phyloP scores from a whole-genome alignment of 2,113 vertebrate species.

The Ptilonorhynchus violaceus region DNA sequence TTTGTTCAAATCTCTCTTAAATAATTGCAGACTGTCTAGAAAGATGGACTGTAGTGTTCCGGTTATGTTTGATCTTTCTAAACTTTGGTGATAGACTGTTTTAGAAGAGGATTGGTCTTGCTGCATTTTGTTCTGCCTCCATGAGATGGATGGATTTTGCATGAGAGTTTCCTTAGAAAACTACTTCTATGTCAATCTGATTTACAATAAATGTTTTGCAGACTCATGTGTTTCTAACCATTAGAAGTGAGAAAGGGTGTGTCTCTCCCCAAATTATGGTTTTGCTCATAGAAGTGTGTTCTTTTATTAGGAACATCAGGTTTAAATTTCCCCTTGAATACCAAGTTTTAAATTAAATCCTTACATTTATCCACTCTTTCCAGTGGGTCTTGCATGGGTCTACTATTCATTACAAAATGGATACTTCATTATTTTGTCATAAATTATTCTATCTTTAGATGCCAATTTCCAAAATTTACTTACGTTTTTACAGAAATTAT shows the following conservation, averaged over 20 bases:
- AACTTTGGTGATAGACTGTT: not conserved
- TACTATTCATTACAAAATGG: not conserved
- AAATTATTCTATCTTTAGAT: not conserved
- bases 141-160: not conserved
- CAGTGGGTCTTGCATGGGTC: not conserved
- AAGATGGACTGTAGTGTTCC: constrained; percentile 5
- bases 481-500: not conserved
- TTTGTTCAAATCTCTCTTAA: constrained; percentile 7
- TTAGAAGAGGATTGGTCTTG: not conserved
- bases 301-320: constrained; percentile 18
- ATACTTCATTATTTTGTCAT: not conserved
- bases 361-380: not conserved
- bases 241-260: constrained; percentile 9
- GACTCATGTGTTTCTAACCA: constrained; percentile 9
- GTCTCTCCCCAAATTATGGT: not conserved
- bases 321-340: constrained; percentile 45
- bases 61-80: not conserved
- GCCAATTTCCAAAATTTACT: not conserved
- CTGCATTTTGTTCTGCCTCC: not conserved
- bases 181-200: not conserved
- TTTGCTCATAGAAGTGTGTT: not conserved
- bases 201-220: not conserved
- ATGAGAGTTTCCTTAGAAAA: not conserved
- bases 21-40: not conserved
- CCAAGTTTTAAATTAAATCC: constrained; percentile 22